Base-by-base conservation (phyloP, 2,888 invertebrate genomes). In the Helicoverpa assulta region DNA sequence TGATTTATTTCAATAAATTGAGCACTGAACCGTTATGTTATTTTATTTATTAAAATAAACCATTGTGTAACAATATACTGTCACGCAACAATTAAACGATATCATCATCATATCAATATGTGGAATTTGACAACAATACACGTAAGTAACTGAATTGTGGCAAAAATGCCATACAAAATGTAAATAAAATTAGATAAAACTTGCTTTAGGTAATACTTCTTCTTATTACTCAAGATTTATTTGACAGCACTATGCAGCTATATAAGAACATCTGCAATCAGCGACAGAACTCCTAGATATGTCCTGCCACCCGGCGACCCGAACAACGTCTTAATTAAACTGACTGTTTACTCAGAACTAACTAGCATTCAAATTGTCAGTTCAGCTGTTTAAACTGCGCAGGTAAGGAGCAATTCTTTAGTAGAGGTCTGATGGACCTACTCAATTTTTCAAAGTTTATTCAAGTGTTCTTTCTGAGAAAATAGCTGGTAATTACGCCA, bases 301-400 rank as follows among this genome's bases (percentile, higher is more conserved):
- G 47, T 59, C 14, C 19, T 40, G 55, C 19, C 21, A 37, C 51
- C 57, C 50, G 19, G 56, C n/a, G 5, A 26, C 50, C 37, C 40
- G 19, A 26, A 19, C 33, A 16, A 51, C 51, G 19, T 19, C 73
- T 62, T 62, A 67, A 75, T 73, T 59, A 58, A 53, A 18, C 12
- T 37, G 37, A 67, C 51, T 62, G 50, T 73, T 78, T 59, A 59
- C 58, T 43, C 26, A 26, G 52, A 67, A 51, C 54, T 29, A 78
- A 73, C 37, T 33, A 29, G 50, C 62, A 19, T 67, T 52, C 51
- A n/a, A 47, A 58, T 33, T 64, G 73, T 56, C 43, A 56, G 51
- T 65, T 75, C 58, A 73, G 58, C 74, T 52, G 19, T 50, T 73
- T 33, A 51, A 59, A 73, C 47, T 56, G 51, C 26, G 50, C 40